These are phyloP conservation scores for Eueremaeus valkanovi DNA, from an alignment of 2,888 invertebrate genomes.

Conservation along the genomic window DNA sequence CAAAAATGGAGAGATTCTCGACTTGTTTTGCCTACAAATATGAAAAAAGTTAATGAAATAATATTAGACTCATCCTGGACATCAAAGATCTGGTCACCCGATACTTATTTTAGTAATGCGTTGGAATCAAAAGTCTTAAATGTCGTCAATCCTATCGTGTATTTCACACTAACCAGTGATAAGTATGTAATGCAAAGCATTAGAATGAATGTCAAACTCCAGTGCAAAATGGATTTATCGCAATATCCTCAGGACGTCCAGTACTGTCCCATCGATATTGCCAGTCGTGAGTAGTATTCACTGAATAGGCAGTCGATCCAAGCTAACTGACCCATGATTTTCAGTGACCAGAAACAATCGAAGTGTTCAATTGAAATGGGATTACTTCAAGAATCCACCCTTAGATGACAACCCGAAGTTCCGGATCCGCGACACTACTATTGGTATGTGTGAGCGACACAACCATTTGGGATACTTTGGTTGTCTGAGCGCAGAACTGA, in stretches of 20 bases:
- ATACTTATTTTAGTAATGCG: conserved; percentile 29
- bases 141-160: conserved; percentile 14
- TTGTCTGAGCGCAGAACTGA: background rate
- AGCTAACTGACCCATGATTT: background rate
- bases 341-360: conserved; percentile 3
- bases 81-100: conserved; percentile 17
- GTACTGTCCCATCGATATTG: conserved; percentile 8
- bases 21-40: background rate
- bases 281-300: conserved; percentile 15
- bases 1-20: conserved; percentile 21
- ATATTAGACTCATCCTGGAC: background rate
- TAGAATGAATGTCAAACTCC: conserved; percentile 12
- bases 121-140: conserved; percentile 14
- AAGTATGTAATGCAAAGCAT: conserved; percentile 2
- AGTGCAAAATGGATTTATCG: conserved; percentile 29
- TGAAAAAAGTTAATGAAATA: background rate
- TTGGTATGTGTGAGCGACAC: background rate
- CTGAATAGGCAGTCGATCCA: background rate
- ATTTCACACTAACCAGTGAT: background rate
- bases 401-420: conserved; percentile 21
- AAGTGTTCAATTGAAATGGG: background rate
- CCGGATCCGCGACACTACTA: background rate
- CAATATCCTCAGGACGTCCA: conserved; percentile 26
- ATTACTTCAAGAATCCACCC: background rate
- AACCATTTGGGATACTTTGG: background rate